These are phyloP conservation scores for Zele albiditarsus DNA, from an alignment of 2,888 invertebrate genomes.

Conservation along the genomic window DNA sequence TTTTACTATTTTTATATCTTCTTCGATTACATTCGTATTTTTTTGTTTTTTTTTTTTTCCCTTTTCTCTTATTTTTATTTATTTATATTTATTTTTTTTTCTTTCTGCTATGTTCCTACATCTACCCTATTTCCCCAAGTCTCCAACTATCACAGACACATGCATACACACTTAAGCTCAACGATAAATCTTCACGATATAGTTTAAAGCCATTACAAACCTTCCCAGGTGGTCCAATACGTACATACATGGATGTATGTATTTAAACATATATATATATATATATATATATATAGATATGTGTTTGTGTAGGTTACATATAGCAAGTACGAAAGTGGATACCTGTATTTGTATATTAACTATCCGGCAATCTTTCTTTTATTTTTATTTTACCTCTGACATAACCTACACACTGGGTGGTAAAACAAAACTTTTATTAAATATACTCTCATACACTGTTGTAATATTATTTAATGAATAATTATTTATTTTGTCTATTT, in stretches of 20 bases:
- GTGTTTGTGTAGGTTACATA: too few species aligned
- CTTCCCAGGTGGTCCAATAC: slow-evolving; percentile 53
- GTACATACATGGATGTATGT: not conserved
- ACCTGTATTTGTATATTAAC: too few species aligned
- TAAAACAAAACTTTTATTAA: too few species aligned
- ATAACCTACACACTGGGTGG: too few species aligned
- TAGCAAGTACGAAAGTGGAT: too few species aligned
- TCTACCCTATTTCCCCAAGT: slow-evolving; percentile 25
- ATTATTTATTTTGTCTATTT: too few species aligned
- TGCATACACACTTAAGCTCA: slow-evolving; percentile 43
- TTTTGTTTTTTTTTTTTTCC: slow-evolving; percentile 43
- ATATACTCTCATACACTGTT: too few species aligned
- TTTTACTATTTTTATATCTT: slow-evolving; percentile 35
- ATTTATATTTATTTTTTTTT: not conserved
- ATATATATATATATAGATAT: too few species aligned
- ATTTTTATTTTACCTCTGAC: too few species aligned
- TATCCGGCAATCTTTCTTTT: too few species aligned
- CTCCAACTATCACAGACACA: slow-evolving; percentile 26
- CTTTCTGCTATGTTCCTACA: slow-evolving; percentile 21
- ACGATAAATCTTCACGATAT: slow-evolving; percentile 65
- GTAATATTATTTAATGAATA: too few species aligned
- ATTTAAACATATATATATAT: too few species aligned
- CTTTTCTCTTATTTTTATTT: slow-evolving; percentile 31
- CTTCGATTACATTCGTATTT: slow-evolving; percentile 34
- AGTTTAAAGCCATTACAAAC: slow-evolving; percentile 66